Base-by-base conservation (phyloP, 2,888 invertebrate genomes). In the Netelia fuscicornis region DNA sequence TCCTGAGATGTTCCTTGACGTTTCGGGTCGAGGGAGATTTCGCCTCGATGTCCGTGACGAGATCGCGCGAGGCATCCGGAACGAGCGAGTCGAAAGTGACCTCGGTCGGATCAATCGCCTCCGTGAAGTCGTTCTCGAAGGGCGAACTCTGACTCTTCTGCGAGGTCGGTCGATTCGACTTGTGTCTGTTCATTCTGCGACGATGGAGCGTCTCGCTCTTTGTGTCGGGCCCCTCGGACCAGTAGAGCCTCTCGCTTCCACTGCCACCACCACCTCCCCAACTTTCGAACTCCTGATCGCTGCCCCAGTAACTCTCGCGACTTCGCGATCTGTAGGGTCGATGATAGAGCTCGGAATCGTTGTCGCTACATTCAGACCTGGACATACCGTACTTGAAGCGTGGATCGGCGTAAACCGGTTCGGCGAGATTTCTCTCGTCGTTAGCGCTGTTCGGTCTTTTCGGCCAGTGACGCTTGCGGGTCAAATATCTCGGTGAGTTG, bases 51-150 rank as follows among this genome's bases (percentile, higher is more conserved):
- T 91, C 92, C 0, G 90, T 79, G 1, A 91, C 89, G 10, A 92
- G 88, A 13, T 42, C 68, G 2, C 91, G 90, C 13, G 90, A 82
- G 23, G 93, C 93, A 1, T 87, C 85, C 1, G 83, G 81, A 2
- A 87, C 68, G 44, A 88, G 76, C 0, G 92, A 67, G 30, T 93
- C 93, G 1, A 87, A 86, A 0, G 89, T 89, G 0, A 92, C 83
- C 37, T 92, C 86, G 89, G 90, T 81, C 8, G 90, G 90, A 54
- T 93, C 94, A 0, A 95, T 93, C 9, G 94, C 92, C 60, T 95
- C 95, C 0, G 95, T 94, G 88, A 95, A 95, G 86, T 96, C 96
- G 85, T 95, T 95, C 83, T 96, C 96, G 90, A 96, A 96, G 0
- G 96, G 96, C 64, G 95, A 95, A 30, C 94, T 92, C 76, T 94